Percentiles rank a stretch among this genome's conserved stretches.
Conservation (phyloP, 2,888 invertebrate species). For the Sphecodes monilicornis region DNA sequence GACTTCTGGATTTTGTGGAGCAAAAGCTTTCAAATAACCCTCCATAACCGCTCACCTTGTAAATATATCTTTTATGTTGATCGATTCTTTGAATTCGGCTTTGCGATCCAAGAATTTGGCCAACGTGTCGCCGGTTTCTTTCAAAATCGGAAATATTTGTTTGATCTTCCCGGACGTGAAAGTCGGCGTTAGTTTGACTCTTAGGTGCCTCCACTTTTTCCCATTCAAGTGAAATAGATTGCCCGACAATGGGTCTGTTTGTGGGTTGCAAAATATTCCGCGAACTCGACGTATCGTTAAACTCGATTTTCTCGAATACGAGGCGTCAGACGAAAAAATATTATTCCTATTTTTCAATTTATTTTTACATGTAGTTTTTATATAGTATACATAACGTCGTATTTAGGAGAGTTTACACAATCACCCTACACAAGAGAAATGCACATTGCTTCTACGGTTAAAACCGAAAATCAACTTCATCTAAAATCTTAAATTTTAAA, state of each 20-base stretch:
- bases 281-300: no score
- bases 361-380: no score
- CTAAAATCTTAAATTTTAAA: no score
- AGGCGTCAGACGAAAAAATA: no score
- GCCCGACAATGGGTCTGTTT: constrained; percentile 78
- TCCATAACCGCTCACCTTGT: constrained; percentile 64
- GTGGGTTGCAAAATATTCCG: constrained; percentile 76
- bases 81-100: constrained; percentile 27
- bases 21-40: neutral
- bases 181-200: constrained; percentile 82
- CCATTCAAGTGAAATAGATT: constrained; percentile 78
- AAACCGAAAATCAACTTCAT: no score
- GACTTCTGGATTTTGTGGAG: neutral
- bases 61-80: constrained; percentile 74
- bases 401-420: no score
- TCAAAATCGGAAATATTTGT: constrained; percentile 77
- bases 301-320: no score
- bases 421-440: no score
- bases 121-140: constrained; percentile 73
- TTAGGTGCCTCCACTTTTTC: constrained; percentile 80
- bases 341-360: no score
- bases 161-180: constrained; percentile 83
- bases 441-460: no score
- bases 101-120: constrained; percentile 46
- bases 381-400: no score